These are phyloP conservation scores for Muntiacus muntjak DNA, from an alignment of 2,113 vertebrate genomes.

Conservation along the genomic window DNA sequence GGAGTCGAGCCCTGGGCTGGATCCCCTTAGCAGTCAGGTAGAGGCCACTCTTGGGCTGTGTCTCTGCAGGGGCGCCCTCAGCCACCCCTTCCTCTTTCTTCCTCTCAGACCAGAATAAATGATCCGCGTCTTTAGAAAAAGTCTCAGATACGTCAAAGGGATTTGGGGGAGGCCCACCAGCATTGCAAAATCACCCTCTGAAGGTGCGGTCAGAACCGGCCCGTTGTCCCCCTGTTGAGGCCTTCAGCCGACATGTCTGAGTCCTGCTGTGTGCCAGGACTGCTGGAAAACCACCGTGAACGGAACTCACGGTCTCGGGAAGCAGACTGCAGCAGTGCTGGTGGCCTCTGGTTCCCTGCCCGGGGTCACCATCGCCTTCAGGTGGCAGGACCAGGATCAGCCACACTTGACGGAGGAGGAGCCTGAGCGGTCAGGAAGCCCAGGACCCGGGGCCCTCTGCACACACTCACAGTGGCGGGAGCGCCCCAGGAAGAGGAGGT, in stretches of 20 bases:
- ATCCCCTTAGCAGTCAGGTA: neutral
- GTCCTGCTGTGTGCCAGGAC: neutral
- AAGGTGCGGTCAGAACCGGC: neutral
- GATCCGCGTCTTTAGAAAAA: neutral
- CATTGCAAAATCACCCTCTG: neutral
- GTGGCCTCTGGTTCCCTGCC: neutral
- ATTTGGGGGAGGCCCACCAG: neutral
- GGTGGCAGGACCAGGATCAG: neutral
- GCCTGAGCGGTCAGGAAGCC: neutral
- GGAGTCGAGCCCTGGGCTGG: no score
- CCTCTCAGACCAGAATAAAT: neutral
- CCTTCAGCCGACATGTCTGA: neutral
- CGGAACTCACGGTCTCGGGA: neutral
- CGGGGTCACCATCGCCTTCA: neutral
- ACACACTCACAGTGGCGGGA: rapidly evolving
- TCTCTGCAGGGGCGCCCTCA: neutral
- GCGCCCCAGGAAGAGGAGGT: neutral
- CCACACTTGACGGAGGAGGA: neutral
- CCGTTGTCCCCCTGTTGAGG: neutral
- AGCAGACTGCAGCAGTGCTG: rapidly evolving
- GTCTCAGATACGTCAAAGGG: neutral
- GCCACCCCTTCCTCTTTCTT: neutral
- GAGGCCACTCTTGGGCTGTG: neutral
- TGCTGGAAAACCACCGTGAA: neutral
- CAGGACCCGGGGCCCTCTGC: neutral